These are phyloP conservation scores for Trinorchestia longiramus DNA, from an alignment of 1,140 invertebrate species.

Conservation along the genomic window DNA sequence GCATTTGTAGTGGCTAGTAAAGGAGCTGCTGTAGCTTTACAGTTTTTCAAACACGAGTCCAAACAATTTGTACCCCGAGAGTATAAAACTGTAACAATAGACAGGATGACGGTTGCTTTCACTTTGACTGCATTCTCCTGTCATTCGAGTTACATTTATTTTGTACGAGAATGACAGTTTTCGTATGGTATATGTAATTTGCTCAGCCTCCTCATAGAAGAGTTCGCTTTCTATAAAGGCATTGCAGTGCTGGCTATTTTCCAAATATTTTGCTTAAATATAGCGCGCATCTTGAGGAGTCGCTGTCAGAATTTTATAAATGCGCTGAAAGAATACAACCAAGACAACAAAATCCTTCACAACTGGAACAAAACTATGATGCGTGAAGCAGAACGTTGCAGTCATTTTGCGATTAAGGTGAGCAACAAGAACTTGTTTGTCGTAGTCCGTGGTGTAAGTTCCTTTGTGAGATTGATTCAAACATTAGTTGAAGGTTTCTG, in stretches of 20 bases:
- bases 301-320: not conserved
- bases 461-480: not conserved
- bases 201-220: not conserved
- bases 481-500: not conserved
- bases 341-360: not conserved
- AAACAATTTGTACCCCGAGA: not conserved
- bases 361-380: not conserved
- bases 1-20: not conserved
- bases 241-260: not conserved
- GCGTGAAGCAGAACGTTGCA: not conserved
- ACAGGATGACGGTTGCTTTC: not conserved
- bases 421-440: not conserved
- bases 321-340: not conserved
- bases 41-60: not conserved
- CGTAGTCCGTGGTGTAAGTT: not conserved
- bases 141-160: not conserved
- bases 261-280: not conserved
- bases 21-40: not conserved
- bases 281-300: not conserved
- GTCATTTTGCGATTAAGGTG: not conserved
- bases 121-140: not conserved
- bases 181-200: not conserved
- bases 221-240: not conserved
- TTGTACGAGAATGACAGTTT: not conserved
- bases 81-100: not conserved